Evolutionary conservation across 2,113 vertebrate species (phyloP).

Genomic region (Chroicocephalus ridibundus): DNA sequence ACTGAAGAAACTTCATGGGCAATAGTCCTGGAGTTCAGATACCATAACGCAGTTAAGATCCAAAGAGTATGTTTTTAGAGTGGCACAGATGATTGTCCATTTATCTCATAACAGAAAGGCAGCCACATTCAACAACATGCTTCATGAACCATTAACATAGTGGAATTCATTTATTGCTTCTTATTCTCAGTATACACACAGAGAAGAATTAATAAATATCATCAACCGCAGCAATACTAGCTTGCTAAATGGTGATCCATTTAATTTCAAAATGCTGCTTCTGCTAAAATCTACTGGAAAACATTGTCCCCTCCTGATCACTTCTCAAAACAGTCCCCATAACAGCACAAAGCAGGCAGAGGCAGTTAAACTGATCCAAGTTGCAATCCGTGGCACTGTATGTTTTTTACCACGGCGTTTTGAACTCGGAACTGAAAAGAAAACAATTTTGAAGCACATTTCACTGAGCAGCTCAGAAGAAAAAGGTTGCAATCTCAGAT

Average conservation of each 20-base stretch:
- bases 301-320: background rate
- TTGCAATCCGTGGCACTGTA: background rate
- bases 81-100: background rate
- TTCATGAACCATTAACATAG: constrained; percentile 4
- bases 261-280: constrained; percentile 1
- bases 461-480: background rate
- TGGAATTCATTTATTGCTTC: constrained; percentile 39
- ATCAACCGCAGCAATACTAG: background rate
- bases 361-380: background rate
- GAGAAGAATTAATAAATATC: constrained; percentile 25
- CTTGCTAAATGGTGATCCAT: background rate
- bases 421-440: background rate
- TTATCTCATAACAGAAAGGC: background rate
- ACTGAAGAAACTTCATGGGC: background rate
- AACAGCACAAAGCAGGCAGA: background rate
- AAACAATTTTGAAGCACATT: background rate
- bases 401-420: background rate
- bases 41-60: background rate
- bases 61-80: background rate
- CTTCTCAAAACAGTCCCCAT: background rate
- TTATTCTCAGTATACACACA: constrained; percentile 3
- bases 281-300: background rate
- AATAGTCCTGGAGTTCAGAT: background rate
- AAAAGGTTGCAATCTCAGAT: background rate
- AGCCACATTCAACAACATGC: background rate